Conservation (phyloP, 2,113 vertebrate species). For the Labrus mixtus region DNA sequence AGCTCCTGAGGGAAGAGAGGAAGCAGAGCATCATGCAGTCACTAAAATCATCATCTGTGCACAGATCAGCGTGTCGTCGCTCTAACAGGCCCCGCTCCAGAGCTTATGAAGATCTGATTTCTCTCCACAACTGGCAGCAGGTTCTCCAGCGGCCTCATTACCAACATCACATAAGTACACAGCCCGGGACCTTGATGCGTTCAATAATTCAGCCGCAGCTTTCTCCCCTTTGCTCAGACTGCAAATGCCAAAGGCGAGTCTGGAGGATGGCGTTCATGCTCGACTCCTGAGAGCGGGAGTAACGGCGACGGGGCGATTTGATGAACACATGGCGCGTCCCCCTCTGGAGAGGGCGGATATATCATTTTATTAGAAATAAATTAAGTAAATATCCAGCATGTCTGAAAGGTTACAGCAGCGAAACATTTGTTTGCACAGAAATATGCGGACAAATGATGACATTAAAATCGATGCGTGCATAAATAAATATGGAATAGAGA, state of each 20-base stretch:
- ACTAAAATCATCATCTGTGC: constrained; percentile 37
- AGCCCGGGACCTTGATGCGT: constrained; percentile 61
- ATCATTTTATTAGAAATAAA: neutral
- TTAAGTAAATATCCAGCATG: constrained; percentile 2
- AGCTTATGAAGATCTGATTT: constrained; percentile 28
- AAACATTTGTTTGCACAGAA: neutral
- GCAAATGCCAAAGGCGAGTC: constrained; percentile 45
- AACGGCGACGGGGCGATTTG: constrained; percentile 5
- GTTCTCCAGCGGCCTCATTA: constrained; percentile 72
- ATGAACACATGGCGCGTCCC: constrained; percentile 22
- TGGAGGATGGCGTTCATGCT: constrained; percentile 37
- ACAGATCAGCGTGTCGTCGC: neutral
- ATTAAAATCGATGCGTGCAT: neutral
- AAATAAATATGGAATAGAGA: neutral
- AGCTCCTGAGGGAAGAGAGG: neutral
- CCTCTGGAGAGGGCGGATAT: neutral
- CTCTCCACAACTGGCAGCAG: constrained; percentile 9
- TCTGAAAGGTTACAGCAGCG: neutral
- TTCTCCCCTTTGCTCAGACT: constrained; percentile 11
- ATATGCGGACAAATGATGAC: neutral
- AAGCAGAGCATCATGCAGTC: neutral
- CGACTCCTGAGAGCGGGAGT: constrained; percentile 14
- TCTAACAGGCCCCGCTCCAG: constrained; percentile 1
- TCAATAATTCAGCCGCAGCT: constrained; percentile 66
- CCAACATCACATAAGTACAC: constrained; percentile 63